Percentiles rank a stretch among this genome's conserved stretches.
phyloP scores from a whole-genome alignment of 2,888 invertebrate species.

The Lypha dubia region DNA sequence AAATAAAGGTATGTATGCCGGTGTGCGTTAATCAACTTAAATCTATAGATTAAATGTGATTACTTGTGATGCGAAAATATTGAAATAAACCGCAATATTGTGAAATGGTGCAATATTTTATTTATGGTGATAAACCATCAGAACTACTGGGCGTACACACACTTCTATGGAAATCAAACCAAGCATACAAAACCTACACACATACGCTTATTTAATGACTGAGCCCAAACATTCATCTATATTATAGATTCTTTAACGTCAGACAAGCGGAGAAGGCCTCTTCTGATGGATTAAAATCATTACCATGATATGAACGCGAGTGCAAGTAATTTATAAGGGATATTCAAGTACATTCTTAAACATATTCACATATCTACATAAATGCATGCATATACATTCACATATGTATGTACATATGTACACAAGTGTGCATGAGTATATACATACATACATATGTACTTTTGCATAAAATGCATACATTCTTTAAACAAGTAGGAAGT shows the following conservation, averaged over 20 bases:
- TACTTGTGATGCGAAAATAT: too few relatives aligned
- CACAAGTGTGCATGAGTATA: not conserved
- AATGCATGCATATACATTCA: not conserved
- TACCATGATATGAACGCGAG: slow-evolving; percentile 41
- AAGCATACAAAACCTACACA: slow-evolving; percentile 36
- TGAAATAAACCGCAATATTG: too few relatives aligned
- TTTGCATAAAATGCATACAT: too few relatives aligned
- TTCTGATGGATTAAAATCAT: slow-evolving; percentile 60
- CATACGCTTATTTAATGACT: slow-evolving; percentile 18
- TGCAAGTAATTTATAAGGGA: slow-evolving; percentile 36
- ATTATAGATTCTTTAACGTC: too few relatives aligned
- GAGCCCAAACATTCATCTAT: slow-evolving; percentile 31
- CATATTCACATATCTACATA: not conserved
- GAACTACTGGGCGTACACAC: slow-evolving; percentile 14
- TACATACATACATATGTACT: not conserved
- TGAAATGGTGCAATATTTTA: too few relatives aligned
- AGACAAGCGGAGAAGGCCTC: slow-evolving; percentile 4
- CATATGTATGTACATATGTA: not conserved
- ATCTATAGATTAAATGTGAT: too few relatives aligned
- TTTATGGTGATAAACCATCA: not conserved
- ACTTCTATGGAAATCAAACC: slow-evolving; percentile 37
- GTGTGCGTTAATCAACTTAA: too few relatives aligned
- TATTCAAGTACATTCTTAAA: slow-evolving; percentile 12
- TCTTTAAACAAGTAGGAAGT: slow-evolving; percentile 53
- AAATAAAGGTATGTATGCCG: too few relatives aligned